Percentiles rank a stretch among this genome's conserved stretches.
These are phyloP conservation scores for Herpailurus yagouaroundi DNA, from an alignment of 2,113 vertebrate genomes.

Conservation along the genomic window DNA sequence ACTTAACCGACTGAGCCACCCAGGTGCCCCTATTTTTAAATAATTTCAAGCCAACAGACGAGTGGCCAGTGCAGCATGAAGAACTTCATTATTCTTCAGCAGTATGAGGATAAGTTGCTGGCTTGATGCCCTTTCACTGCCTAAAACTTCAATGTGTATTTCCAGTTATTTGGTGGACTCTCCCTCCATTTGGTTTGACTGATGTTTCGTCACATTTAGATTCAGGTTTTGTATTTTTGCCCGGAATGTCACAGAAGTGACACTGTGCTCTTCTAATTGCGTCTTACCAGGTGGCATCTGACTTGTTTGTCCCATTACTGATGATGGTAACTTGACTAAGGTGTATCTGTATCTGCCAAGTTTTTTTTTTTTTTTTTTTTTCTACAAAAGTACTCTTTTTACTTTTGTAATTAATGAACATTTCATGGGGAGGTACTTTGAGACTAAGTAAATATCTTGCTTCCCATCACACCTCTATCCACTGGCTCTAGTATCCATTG, in stretches of 20 bases:
- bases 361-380: neutral
- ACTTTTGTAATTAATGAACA: neutral
- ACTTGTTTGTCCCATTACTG: neutral
- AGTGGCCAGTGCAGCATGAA: neutral
- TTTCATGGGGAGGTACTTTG: neutral
- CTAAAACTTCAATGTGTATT: neutral
- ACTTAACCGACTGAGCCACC: no score
- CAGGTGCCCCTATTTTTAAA: neutral
- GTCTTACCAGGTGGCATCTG: neutral
- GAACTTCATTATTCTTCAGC: neutral
- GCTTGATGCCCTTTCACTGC: neutral
- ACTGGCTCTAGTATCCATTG: neutral
- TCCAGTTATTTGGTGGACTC: neutral
- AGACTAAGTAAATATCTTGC: neutral
- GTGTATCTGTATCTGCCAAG: neutral
- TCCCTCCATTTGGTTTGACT: neutral
- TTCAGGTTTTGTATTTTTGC: neutral
- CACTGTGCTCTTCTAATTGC: neutral
- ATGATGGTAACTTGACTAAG: neutral
- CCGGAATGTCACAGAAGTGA: neutral
- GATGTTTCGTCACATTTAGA: neutral
- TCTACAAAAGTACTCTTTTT: neutral
- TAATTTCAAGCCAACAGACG: constrained; percentile 4
- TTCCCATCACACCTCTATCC: neutral
- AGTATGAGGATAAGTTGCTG: neutral